A percentile compares a stretch with the other conserved stretches of the same genome.
phyloP scores from a whole-genome alignment of 2,797 vertebrate species.

The Bucorvus abyssinicus region DNA sequence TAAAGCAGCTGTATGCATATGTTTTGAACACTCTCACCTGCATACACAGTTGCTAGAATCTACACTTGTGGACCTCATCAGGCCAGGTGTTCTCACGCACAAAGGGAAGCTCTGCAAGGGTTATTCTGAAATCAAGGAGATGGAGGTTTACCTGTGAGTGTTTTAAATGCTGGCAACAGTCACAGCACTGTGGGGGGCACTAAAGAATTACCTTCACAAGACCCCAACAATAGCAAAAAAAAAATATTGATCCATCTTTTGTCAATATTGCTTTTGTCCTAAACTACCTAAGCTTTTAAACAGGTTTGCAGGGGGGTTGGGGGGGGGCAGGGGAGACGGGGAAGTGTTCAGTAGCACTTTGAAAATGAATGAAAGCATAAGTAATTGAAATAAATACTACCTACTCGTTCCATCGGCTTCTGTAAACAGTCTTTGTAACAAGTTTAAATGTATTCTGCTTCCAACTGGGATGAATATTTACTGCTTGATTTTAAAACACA shows the following conservation, averaged over 20 bases:
- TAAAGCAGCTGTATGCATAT: neutral
- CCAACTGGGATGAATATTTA: slow-evolving; percentile 13
- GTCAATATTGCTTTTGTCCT: neutral
- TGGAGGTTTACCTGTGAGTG: neutral
- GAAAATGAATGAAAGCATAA: slow-evolving; percentile 4
- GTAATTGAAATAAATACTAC: slow-evolving; percentile 17
- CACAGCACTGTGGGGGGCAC: neutral
- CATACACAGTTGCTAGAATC: neutral
- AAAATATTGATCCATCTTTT: neutral
- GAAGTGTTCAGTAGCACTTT: neutral
- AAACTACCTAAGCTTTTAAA: neutral
- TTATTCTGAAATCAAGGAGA: neutral
- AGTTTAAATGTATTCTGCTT: slow-evolving; percentile 18
- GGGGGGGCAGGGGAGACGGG: too few relatives aligned
- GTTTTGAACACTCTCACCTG: neutral
- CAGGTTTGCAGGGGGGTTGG: neutral
- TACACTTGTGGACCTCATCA: neutral
- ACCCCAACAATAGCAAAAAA: neutral
- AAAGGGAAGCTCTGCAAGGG: neutral
- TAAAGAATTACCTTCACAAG: neutral
- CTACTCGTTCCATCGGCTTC: neutral
- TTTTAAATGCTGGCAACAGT: neutral
- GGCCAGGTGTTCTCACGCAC: neutral
- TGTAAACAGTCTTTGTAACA: slow-evolving; percentile 32
- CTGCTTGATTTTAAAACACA: slow-evolving; percentile 28